A percentile compares a stretch with the other conserved stretches of the same genome.
Evolutionary conservation across 1,140 invertebrate species (phyloP).

Genomic region (Trypoxylus dichotomus): DNA sequence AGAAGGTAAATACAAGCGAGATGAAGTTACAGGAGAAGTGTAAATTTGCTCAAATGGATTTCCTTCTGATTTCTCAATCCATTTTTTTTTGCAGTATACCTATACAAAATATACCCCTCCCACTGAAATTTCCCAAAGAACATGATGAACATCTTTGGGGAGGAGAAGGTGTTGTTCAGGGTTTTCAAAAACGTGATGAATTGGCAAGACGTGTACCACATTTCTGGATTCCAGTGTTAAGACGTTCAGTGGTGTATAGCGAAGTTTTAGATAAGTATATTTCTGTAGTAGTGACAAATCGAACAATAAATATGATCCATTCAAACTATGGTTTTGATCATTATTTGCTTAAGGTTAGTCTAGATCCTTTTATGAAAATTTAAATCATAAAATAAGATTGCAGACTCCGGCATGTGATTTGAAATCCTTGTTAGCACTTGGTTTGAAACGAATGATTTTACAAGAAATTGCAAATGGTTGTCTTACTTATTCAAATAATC

Average conservation of each 20-base stretch:
- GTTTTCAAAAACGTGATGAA: conserved; percentile 73
- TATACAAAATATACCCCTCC: conserved; percentile 79
- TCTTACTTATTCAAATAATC: conserved; percentile 71
- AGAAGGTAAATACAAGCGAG: conserved; percentile 70
- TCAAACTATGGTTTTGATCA: conserved; percentile 91
- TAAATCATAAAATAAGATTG: conserved; percentile 40
- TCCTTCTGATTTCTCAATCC: conserved; percentile 13
- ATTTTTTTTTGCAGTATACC: conserved; percentile 56
- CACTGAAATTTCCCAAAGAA: conserved; percentile 77
- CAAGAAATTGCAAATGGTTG: conserved; percentile 73
- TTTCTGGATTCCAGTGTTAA: conserved; percentile 84
- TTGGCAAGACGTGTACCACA: conserved; percentile 67
- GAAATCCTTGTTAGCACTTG: conserved; percentile 77
- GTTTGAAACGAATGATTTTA: conserved; percentile 83
- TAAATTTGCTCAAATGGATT: conserved; percentile 48
- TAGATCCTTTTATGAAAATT: conserved; percentile 35
- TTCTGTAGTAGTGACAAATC: conserved; percentile 75
- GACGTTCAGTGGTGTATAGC: conserved; percentile 83
- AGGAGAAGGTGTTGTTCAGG: conserved; percentile 92
- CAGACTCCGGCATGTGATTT: conserved; percentile 87
- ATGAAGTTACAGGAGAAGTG: conserved; percentile 73
- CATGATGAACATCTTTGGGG: conserved; percentile 90
- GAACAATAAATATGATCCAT: conserved; percentile 83
- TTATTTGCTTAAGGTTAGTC: conserved; percentile 82
- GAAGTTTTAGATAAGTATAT: conserved; percentile 91